Conservation (phyloP, 2,888 invertebrate genomes). For the Melanotus villosus region DNA sequence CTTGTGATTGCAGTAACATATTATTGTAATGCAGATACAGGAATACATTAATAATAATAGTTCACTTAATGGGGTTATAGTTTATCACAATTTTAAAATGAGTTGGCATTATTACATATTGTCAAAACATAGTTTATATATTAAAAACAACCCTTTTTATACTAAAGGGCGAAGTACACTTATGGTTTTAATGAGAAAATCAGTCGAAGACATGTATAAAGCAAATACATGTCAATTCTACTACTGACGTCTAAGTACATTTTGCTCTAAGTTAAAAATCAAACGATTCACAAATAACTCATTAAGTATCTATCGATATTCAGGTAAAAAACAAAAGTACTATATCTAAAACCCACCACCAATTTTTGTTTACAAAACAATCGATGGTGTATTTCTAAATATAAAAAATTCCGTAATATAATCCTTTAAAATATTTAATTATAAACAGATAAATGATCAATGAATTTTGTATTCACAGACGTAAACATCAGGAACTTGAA, state of each 20-base stretch:
- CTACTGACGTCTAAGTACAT: constrained; percentile 28
- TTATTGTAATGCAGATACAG: constrained; percentile 1
- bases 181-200: constrained; percentile 35
- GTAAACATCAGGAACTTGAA: constrained; percentile 35
- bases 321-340: constrained; percentile 9
- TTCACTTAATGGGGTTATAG: constrained; percentile 12
- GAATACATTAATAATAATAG: constrained; percentile 13
- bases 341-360: not conserved
- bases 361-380: not conserved
- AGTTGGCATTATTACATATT: constrained; percentile 24
- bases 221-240: not conserved
- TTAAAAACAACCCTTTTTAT: constrained; percentile 28
- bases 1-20: not conserved
- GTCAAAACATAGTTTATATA: constrained; percentile 8
- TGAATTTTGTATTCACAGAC: not conserved
- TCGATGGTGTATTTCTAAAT: not conserved
- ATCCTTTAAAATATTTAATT: not conserved
- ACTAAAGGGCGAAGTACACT: constrained; percentile 38
- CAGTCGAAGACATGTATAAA: constrained; percentile 28
- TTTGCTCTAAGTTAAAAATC: not conserved
- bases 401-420: not conserved
- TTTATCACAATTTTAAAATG: constrained; percentile 32
- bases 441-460: not conserved
- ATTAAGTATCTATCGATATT: not conserved
- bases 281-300: not conserved